Evolutionary conservation across 2,113 vertebrate genomes (phyloP).

Genomic region (Siphamia tubifer): DNA sequence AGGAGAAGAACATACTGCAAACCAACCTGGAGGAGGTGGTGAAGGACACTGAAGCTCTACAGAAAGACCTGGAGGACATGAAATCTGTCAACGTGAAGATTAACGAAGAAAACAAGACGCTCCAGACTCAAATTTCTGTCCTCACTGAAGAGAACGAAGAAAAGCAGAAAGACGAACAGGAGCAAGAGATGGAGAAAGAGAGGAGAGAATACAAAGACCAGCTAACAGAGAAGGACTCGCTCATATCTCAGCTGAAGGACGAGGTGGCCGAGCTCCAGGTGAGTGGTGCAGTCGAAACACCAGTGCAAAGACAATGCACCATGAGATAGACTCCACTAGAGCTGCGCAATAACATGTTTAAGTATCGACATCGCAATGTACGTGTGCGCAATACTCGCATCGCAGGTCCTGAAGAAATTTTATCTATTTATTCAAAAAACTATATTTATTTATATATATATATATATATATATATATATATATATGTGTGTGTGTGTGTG

Average conservation of each 20-base stretch:
- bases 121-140: conserved; percentile 74
- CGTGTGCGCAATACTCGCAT: too few relatives aligned
- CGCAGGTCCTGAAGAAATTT: too few relatives aligned
- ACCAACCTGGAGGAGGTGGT: conserved; percentile 80
- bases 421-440: too few relatives aligned
- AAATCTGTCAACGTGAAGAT: conserved; percentile 81
- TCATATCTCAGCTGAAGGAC: conserved; percentile 80
- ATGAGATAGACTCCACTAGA: too few relatives aligned
- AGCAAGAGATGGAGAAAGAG: conserved; percentile 54
- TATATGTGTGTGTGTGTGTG: too few relatives aligned
- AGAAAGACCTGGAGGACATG: conserved; percentile 84
- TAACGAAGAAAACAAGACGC: conserved; percentile 82
- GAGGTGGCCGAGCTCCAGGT: conserved; percentile 87
- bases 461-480: too few relatives aligned
- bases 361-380: too few relatives aligned
- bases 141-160: conserved; percentile 69
- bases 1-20: conserved; percentile 80
- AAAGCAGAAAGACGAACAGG: conserved; percentile 48
- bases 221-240: conserved; percentile 84
- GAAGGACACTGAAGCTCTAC: conserved; percentile 81
- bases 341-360: too few relatives aligned
- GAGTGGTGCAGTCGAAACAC: too few relatives aligned
- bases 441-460: too few relatives aligned
- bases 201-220: conserved; percentile 64
- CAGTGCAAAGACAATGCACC: too few relatives aligned